Evolutionary conservation across 2,888 invertebrate species (phyloP).

Genomic region (Andrena fulva): DNA sequence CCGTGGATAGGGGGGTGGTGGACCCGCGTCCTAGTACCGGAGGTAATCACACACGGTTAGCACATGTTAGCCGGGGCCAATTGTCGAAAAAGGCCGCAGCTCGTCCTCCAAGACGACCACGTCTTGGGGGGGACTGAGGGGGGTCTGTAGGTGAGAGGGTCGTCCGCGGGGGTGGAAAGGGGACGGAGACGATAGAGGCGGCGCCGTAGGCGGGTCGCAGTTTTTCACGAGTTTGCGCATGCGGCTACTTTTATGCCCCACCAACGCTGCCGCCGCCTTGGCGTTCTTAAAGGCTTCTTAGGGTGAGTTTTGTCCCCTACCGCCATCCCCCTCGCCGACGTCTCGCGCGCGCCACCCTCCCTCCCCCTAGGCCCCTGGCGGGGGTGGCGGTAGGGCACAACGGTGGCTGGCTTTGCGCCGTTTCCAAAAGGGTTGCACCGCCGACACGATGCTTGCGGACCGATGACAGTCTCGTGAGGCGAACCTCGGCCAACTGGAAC

Average conservation of each 20-base stretch:
- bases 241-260: slow-evolving; percentile 83
- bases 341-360: slow-evolving; percentile 26
- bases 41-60: slow-evolving; percentile 74
- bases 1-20: background rate
- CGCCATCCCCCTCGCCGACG: slow-evolving; percentile 43
- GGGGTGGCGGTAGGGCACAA: slow-evolving; percentile 30
- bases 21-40: slow-evolving; percentile 37
- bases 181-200: slow-evolving; percentile 77
- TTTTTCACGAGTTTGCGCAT: slow-evolving; percentile 83
- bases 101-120: slow-evolving; percentile 68
- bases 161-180: slow-evolving; percentile 59
- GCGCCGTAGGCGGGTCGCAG: slow-evolving; percentile 82
- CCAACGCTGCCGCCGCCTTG: slow-evolving; percentile 75
- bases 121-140: slow-evolving; percentile 75
- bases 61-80: slow-evolving; percentile 74
- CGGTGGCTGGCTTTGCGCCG: slow-evolving; percentile 54
- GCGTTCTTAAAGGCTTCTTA: slow-evolving; percentile 84
- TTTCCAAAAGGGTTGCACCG: slow-evolving; percentile 72
- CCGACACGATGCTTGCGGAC: slow-evolving; percentile 66
- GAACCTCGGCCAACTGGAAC: slow-evolving; percentile 40
- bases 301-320: slow-evolving; percentile 82
- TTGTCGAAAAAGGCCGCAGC: slow-evolving; percentile 77
- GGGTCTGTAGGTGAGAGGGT: slow-evolving; percentile 64
- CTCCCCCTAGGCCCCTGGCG: slow-evolving; percentile 18
- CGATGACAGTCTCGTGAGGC: slow-evolving; percentile 40